A percentile compares a stretch with the other conserved stretches of the same genome.
phyloP scores from a whole-genome alignment of 2,888 invertebrate genomes.

The Malthinus flaveolus region DNA sequence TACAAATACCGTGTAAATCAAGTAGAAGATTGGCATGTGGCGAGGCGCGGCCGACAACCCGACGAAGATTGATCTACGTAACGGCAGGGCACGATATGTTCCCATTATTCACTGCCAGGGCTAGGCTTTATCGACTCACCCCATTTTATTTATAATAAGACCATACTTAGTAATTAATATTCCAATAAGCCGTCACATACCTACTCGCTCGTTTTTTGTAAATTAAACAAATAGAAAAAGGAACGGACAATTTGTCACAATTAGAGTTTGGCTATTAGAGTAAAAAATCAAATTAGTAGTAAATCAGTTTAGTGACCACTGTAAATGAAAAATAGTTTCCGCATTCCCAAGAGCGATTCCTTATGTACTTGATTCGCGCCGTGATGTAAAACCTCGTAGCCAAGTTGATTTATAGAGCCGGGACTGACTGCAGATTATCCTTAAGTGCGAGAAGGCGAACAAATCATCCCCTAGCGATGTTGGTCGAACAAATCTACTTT shows the following conservation, averaged over 20 bases:
- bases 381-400: conserved; percentile 39
- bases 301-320: conserved; percentile 34
- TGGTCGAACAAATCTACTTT: conserved; percentile 28
- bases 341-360: conserved; percentile 43
- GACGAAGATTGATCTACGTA: conserved; percentile 49
- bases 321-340: conserved; percentile 43
- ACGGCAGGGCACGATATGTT: conserved; percentile 48
- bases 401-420: conserved; percentile 45
- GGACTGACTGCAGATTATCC: conserved; percentile 46
- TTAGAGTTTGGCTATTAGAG: background rate
- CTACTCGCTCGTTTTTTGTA: too few relatives aligned
- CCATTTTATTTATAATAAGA: conserved; percentile 16
- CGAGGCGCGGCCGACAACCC: conserved; percentile 45
- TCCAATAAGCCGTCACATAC: background rate
- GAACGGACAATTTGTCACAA: background rate
- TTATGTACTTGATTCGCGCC: conserved; percentile 42
- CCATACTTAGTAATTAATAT: background rate
- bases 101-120: conserved; percentile 49
- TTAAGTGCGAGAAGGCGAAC: conserved; percentile 42
- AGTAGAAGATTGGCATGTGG: conserved; percentile 51
- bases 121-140: conserved; percentile 33
- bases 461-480: conserved; percentile 37
- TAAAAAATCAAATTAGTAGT: conserved; percentile 26
- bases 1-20: conserved; percentile 47
- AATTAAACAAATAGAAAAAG: too few relatives aligned